Evolutionary conservation across 2,113 vertebrate species (phyloP).

Genomic region (Mixornis gularis): DNA sequence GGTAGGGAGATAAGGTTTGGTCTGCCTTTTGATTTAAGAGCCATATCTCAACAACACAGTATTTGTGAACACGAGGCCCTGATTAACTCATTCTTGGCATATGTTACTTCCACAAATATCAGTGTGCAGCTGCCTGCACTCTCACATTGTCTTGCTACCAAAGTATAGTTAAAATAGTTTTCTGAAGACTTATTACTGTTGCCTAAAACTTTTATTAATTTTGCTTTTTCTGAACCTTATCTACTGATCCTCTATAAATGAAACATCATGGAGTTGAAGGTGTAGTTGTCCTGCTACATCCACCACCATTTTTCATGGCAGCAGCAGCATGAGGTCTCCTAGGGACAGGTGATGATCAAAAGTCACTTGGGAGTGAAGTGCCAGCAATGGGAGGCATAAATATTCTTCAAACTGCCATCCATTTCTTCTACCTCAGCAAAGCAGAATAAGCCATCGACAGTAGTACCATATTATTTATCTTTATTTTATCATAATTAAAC

Average conservation of each 20-base stretch:
- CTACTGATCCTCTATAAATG: background rate
- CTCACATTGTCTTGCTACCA: background rate
- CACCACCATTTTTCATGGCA: background rate
- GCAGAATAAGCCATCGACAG: background rate
- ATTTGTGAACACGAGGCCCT: background rate
- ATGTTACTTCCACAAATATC: background rate
- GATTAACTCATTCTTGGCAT: background rate
- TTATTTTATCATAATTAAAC: background rate
- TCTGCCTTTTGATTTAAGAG: background rate
- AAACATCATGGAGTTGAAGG: background rate
- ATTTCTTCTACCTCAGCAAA: background rate
- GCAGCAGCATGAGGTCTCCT: background rate
- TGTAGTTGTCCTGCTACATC: background rate
- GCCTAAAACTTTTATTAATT: background rate
- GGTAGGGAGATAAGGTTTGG: accelerated
- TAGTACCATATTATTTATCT: background rate
- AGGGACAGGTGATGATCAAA: background rate
- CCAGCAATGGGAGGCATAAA: background rate
- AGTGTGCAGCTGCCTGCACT: background rate
- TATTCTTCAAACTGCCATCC: background rate
- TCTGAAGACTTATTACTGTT: background rate
- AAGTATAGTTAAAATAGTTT: background rate
- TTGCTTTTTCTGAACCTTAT: background rate
- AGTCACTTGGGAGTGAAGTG: background rate
- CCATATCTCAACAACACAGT: background rate